Base-by-base conservation (phyloP, 2,888 invertebrate genomes). In the Piscicola geometra region DNA sequence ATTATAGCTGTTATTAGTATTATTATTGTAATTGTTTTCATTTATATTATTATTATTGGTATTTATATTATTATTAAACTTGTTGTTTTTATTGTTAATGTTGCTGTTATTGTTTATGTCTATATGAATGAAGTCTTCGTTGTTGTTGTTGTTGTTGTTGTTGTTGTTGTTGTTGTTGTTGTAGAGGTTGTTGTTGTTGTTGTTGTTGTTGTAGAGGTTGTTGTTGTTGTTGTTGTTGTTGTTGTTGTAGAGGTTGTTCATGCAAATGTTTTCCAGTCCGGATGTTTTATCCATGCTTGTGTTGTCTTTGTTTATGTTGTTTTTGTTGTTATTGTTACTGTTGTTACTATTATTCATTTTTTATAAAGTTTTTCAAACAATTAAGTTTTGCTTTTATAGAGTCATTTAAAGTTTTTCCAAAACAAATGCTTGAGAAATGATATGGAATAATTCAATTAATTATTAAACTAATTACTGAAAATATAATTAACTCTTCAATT, bases 121-220 rank as follows among this genome's bases (percentile, higher is more conserved):
- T 9, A 28, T 67, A 32, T 67, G 3, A 30, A 9, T 67, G 33
- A 28, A 9, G 32, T 32, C 50, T 47, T 12, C 36, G 30, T 71
- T 71, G 28, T 35, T 33, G 33, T 67, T 35, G 28, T 33, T 32
- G 35, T n/a, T 67, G 32, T 67, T 67, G n/a, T 67, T 28, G 21
- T 15, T 28, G 25, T 41, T 47, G 36, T 41, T 28, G 41, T 41
- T 25, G 36, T n/a, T 47, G 36, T 70, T 47, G 70, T 70, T 47
- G 70, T 41, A 2, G 70, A 3, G 5, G 70, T 41, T 70, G 9
- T 41, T 70, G 50, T 41, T 47, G 36, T 41, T 70, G 70, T 41
- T 47, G 70, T 35, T 70, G 70, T 70, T 70, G 70, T 70, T 47
- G 50, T 36, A 36, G 3, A 70, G 5, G 5, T 33, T 32, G 30